A percentile compares a stretch with the other conserved stretches of the same genome.
These are phyloP conservation scores for Monochamus saltuarius DNA, from an alignment of 1,140 invertebrate species.

Conservation along the genomic window DNA sequence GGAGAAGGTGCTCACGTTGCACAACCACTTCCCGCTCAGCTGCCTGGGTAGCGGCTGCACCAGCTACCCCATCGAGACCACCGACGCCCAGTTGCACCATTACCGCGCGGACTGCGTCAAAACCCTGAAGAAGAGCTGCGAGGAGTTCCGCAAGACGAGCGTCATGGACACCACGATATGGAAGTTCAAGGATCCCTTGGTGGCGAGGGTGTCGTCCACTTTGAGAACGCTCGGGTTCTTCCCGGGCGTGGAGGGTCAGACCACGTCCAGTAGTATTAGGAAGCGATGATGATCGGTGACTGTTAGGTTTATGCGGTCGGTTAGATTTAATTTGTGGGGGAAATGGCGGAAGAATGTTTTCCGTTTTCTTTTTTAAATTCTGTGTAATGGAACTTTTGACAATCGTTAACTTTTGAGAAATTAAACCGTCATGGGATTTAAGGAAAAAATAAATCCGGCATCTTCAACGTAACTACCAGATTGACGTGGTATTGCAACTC, in stretches of 20 bases:
- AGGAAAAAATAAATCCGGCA: too few species aligned
- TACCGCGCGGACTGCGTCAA: constrained; percentile 91
- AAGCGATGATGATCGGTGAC: background rate
- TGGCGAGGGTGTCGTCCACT: constrained; percentile 68
- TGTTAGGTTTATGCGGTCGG: too few species aligned
- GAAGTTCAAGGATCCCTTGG: constrained; percentile 78
- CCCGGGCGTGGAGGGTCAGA: constrained; percentile 26
- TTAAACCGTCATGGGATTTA: too few species aligned
- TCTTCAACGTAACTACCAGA: too few species aligned
- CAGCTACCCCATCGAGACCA: constrained; percentile 80
- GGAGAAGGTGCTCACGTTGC: constrained; percentile 81
- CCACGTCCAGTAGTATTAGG: constrained; percentile 1
- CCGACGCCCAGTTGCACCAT: constrained; percentile 87
- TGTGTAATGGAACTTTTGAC: too few species aligned
- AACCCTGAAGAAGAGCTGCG: constrained; percentile 82
- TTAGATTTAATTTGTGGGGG: too few species aligned
- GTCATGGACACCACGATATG: constrained; percentile 85
- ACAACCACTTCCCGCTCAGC: constrained; percentile 91
- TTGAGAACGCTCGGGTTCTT: constrained; percentile 76
- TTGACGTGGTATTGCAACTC: too few species aligned
- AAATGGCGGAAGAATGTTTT: too few species aligned
- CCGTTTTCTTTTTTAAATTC: too few species aligned
- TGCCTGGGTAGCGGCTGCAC: constrained; percentile 84
- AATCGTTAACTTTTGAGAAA: too few species aligned
- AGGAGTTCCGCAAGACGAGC: constrained; percentile 78